Percentiles rank a stretch among this genome's conserved stretches.
phyloP scores from a whole-genome alignment of 2,888 invertebrate genomes.

The Erebia aethiops region DNA sequence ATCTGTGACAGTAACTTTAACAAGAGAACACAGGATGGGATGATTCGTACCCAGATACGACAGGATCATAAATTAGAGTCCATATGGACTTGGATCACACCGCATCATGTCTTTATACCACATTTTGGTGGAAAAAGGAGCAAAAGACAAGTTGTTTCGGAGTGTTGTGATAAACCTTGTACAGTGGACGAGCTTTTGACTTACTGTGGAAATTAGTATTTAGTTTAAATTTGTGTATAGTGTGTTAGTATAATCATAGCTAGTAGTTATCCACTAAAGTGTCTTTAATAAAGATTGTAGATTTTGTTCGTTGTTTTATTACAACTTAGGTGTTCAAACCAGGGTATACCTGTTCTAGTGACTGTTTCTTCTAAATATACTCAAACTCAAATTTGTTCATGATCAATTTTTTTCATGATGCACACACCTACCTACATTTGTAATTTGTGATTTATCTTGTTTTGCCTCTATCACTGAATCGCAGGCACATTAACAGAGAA shows the following conservation, averaged over 20 bases:
- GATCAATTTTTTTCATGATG: too few relatives aligned
- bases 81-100: slow-evolving; percentile 42
- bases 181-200: slow-evolving; percentile 35
- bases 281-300: slow-evolving; percentile 1
- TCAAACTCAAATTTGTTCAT: too few relatives aligned
- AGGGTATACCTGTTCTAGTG: too few relatives aligned
- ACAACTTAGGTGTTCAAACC: not conserved
- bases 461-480: too few relatives aligned
- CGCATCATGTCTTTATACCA: slow-evolving; percentile 15
- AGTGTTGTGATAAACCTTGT: slow-evolving; percentile 54
- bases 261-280: not conserved
- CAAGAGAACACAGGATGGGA: slow-evolving; percentile 34
- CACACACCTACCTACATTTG: too few relatives aligned
- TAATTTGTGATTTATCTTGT: too few relatives aligned
- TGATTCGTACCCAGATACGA: not conserved
- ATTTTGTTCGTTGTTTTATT: not conserved
- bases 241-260: not conserved
- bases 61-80: slow-evolving; percentile 2
- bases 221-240: not conserved
- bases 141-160: slow-evolving; percentile 48
- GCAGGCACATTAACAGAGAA: too few relatives aligned
- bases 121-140: slow-evolving; percentile 38
- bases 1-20: slow-evolving; percentile 40
- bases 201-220: slow-evolving; percentile 30
- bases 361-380: too few relatives aligned